These are phyloP conservation scores for Pyrocephalus nanus DNA, from an alignment of 2,797 vertebrate genomes.

Conservation along the genomic window DNA sequence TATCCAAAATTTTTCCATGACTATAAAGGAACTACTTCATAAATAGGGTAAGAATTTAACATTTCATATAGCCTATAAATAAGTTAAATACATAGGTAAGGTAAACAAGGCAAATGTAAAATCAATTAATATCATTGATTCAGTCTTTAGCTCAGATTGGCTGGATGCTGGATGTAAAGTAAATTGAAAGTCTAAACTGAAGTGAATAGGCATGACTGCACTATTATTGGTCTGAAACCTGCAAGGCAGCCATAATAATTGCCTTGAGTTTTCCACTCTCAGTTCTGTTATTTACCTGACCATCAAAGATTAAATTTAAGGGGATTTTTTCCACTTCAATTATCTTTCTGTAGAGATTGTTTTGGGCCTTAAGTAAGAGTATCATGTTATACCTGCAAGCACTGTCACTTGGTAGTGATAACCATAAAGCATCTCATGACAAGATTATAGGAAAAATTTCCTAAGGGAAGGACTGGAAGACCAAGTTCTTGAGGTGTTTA, in stretches of 20 bases:
- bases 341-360: background rate
- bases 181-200: background rate
- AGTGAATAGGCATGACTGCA: background rate
- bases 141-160: background rate
- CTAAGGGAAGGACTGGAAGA: background rate
- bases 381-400: background rate
- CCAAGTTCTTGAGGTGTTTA: background rate
- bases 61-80: background rate
- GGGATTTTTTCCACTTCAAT: background rate
- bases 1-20: background rate
- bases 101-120: background rate
- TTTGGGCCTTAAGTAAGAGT: background rate
- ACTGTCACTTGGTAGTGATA: background rate
- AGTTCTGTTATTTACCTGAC: background rate
- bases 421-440: background rate
- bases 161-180: background rate
- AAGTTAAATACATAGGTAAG: background rate
- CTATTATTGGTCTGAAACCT: background rate
- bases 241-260: background rate
- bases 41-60: background rate
- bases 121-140: background rate
- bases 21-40: background rate
- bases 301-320: background rate
- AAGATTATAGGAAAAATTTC: background rate
- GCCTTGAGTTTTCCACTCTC: background rate